A percentile compares a stretch with the other conserved stretches of the same genome.
phyloP scores from a whole-genome alignment of 2,113 vertebrate species.

The Neogale vison region DNA sequence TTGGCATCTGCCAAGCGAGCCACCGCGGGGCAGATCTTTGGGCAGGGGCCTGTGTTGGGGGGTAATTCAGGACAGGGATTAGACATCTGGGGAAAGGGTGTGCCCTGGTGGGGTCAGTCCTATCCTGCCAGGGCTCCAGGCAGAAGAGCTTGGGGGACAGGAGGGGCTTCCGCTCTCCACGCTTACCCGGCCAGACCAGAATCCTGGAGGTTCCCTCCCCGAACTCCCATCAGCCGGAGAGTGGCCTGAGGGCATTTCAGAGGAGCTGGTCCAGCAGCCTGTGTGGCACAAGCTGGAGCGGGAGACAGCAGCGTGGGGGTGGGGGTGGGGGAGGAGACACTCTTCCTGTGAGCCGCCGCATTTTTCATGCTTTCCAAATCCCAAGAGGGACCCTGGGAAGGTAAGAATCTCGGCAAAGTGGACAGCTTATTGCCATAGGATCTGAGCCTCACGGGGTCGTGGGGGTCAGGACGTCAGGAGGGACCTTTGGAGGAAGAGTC shows the following conservation, averaged over 20 bases:
- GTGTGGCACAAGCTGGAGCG: not conserved
- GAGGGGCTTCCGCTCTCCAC: not conserved
- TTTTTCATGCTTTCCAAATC: not conserved
- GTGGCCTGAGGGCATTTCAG: not conserved
- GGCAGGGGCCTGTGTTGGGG: not conserved
- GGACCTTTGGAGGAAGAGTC: not conserved
- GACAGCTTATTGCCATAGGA: not conserved
- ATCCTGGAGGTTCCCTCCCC: not conserved
- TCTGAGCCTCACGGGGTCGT: too few relatives aligned
- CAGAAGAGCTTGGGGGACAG: not conserved
- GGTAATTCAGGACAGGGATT: not conserved
- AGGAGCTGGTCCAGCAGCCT: not conserved
- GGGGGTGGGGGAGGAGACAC: too few relatives aligned
- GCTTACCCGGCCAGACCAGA: too few relatives aligned
- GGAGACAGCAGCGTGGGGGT: not conserved
- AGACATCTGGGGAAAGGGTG: not conserved
- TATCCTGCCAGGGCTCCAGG: not conserved
- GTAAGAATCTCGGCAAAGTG: not conserved
- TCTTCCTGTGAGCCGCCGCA: not conserved
- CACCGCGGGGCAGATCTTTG: not conserved
- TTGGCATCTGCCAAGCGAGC: not conserved
- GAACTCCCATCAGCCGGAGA: not conserved
- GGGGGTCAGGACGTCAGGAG: rapidly evolving
- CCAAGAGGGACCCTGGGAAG: not conserved
- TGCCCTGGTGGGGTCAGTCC: not conserved